phyloP scores from a whole-genome alignment of 2,797 vertebrate species.

The Brotula barbata region DNA sequence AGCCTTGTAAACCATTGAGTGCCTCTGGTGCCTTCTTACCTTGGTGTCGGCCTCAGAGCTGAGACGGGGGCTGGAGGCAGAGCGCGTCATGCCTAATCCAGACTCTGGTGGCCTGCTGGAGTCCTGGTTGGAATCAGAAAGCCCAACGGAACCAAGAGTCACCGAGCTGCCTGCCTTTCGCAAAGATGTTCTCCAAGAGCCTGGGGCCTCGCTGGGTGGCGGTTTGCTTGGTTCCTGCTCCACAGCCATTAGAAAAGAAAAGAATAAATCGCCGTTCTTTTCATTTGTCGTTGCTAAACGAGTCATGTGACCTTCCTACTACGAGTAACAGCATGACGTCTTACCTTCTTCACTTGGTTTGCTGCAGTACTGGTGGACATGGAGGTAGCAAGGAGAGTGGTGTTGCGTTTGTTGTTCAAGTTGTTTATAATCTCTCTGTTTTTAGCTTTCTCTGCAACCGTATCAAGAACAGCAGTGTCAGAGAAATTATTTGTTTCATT shows the following conservation, averaged over 20 bases:
- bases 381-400: constrained; percentile 72
- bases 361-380: constrained; percentile 62
- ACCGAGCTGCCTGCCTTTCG: constrained; percentile 83
- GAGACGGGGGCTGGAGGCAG: constrained; percentile 84
- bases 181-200: constrained; percentile 83
- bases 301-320: neutral
- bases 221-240: constrained; percentile 73
- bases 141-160: constrained; percentile 77
- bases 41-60: constrained; percentile 79
- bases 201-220: constrained; percentile 69
- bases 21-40: constrained; percentile 53
- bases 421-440: constrained; percentile 86
- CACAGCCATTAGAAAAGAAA: too few relatives aligned
- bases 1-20: constrained; percentile 7
- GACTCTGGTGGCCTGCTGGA: constrained; percentile 63
- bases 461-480: constrained; percentile 11
- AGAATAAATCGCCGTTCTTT: too few relatives aligned
- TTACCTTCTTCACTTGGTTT: constrained; percentile 79
- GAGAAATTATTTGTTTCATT: constrained; percentile 2
- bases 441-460: constrained; percentile 82
- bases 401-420: constrained; percentile 85
- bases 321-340: neutral
- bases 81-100: constrained; percentile 79
- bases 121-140: constrained; percentile 72
- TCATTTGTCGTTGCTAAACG: too few relatives aligned